These are phyloP conservation scores for Drosophila percnosoma DNA, from an alignment of 2,888 invertebrate species.

Conservation along the genomic window DNA sequence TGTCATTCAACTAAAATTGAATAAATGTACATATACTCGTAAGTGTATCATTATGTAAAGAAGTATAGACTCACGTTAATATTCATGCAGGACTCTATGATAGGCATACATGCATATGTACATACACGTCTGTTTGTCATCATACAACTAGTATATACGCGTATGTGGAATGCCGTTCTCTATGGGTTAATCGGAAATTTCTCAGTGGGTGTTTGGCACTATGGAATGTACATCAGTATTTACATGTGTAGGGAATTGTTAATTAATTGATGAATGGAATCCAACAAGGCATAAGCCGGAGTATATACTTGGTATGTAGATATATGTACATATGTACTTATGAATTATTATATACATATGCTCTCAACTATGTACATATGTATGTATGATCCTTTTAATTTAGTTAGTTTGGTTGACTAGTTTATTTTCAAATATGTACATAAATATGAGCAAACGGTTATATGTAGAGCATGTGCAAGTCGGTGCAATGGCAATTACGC, in stretches of 20 bases:
- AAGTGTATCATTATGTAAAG: slow-evolving; percentile 1
- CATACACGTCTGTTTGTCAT: slow-evolving; percentile 17
- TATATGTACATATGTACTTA: slow-evolving; percentile 19
- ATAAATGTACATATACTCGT: slow-evolving; percentile 21
- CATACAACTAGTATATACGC: neutral
- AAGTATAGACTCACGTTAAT: slow-evolving; percentile 25
- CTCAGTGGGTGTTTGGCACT: neutral
- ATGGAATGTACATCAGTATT: slow-evolving; percentile 23
- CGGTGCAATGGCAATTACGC: slow-evolving; percentile 19
- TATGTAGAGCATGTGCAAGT: slow-evolving; percentile 34
- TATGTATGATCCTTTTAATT: slow-evolving; percentile 16
- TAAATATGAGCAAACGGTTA: slow-evolving; percentile 1
- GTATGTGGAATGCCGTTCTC: slow-evolving; percentile 3
- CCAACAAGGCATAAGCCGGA: slow-evolving; percentile 41
- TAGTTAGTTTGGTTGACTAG: slow-evolving; percentile 1
- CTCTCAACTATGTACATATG: slow-evolving; percentile 12
- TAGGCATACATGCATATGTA: slow-evolving; percentile 32
- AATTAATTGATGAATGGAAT: slow-evolving; percentile 28
- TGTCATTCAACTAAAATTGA: slow-evolving; percentile 14
- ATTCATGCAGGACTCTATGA: slow-evolving; percentile 35
- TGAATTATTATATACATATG: slow-evolving; percentile 23
- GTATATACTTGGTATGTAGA: slow-evolving; percentile 14
- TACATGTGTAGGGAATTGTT: slow-evolving; percentile 17
- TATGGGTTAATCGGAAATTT: slow-evolving; percentile 12
- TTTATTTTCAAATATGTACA: slow-evolving; percentile 9